phyloP scores from a whole-genome alignment of 2,113 vertebrate genomes.

The Motacilla alba region DNA sequence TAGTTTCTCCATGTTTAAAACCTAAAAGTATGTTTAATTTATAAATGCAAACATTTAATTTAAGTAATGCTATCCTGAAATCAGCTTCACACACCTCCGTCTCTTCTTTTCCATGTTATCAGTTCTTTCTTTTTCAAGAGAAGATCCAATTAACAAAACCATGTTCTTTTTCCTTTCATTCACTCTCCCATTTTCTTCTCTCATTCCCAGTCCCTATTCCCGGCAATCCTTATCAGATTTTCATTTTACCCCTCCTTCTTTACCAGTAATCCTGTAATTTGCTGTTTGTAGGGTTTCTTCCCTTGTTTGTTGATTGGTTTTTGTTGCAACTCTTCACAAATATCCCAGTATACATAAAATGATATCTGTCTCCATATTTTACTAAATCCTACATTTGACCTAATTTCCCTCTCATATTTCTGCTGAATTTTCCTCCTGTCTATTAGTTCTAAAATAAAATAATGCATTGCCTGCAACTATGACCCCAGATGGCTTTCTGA shows the following conservation, averaged over 20 bases:
- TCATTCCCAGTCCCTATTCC: not conserved
- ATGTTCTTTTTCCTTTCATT: not conserved
- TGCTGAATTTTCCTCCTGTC: not conserved
- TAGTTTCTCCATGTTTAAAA: constrained; percentile 19
- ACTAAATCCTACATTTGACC: not conserved
- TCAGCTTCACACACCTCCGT: not conserved
- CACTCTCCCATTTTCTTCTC: not conserved
- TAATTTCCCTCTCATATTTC: not conserved
- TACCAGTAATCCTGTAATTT: not conserved
- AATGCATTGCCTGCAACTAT: not conserved
- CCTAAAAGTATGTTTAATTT: constrained; percentile 3
- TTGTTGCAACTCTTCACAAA: not conserved
- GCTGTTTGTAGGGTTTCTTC: not conserved
- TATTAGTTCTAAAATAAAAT: not conserved
- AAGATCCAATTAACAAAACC: not conserved
- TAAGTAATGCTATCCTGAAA: not conserved
- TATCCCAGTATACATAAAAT: not conserved
- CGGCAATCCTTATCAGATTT: not conserved
- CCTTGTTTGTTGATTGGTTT: not conserved
- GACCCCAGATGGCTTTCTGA: not conserved
- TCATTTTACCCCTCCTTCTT: not conserved
- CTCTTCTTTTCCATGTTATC: not conserved
- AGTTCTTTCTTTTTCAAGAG: not conserved
- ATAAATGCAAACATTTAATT: constrained; percentile 17
- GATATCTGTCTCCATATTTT: not conserved